A percentile compares a stretch with the other conserved stretches of the same genome.
Conservation (phyloP, 2,888 invertebrate species). For the Xanthia icteritia region DNA sequence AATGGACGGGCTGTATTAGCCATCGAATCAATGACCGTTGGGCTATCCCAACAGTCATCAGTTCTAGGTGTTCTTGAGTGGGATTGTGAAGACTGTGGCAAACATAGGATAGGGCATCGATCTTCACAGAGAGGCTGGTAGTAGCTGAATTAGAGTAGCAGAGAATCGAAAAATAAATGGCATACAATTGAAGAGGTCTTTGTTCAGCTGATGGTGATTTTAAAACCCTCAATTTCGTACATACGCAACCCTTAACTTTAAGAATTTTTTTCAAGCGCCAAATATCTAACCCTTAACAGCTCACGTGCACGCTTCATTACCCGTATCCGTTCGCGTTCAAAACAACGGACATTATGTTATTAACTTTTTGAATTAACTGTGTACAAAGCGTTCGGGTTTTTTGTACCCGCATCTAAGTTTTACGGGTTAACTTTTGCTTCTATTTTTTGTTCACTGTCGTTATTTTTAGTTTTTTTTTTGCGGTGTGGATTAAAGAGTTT, state of each 20-base stretch:
- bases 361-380: conserved; percentile 67
- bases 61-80: neutral
- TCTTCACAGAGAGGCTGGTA: neutral
- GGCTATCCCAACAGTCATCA: neutral
- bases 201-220: neutral
- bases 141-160: neutral
- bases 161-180: neutral
- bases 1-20: neutral
- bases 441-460: conserved; percentile 11
- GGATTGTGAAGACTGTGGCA: neutral
- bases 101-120: neutral
- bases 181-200: neutral
- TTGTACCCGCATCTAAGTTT: conserved; percentile 50
- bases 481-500: conserved; percentile 2
- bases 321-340: conserved; percentile 59
- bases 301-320: conserved; percentile 65
- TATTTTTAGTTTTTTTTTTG: conserved; percentile 6
- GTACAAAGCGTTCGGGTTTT: conserved; percentile 40
- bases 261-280: neutral
- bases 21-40: neutral
- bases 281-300: conserved; percentile 54
- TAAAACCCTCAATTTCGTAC: neutral
- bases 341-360: conserved; percentile 65
- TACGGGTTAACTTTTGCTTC: conserved; percentile 47
- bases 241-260: neutral